A percentile compares a stretch with the other conserved stretches of the same genome.
Evolutionary conservation across 2,888 invertebrate genomes (phyloP).

Genomic region (Noctuana brunneofusca): DNA sequence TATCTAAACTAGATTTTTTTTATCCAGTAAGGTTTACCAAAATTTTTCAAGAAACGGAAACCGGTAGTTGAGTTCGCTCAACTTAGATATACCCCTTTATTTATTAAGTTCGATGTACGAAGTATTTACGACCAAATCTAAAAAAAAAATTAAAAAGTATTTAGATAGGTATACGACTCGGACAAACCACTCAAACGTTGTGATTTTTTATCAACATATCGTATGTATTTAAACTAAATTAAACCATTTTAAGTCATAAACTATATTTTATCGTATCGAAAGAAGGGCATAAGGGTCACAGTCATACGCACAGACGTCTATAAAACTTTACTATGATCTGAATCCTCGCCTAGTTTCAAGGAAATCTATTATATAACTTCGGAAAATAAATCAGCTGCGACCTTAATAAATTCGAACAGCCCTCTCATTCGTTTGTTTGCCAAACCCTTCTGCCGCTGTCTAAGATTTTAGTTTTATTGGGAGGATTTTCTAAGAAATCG

Average conservation of each 20-base stretch:
- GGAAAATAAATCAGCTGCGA: conserved; percentile 30
- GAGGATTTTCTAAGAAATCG: conserved; percentile 2
- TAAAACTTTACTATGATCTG: conserved; percentile 15
- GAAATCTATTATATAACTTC: conserved; percentile 30
- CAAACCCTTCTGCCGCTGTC: conserved; percentile 26
- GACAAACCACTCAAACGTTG: no score
- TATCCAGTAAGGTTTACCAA: no score
- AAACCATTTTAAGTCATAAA: neutral
- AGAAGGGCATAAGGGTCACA: neutral
- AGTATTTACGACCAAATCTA: no score
- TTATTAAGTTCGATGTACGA: no score
- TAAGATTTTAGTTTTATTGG: conserved; percentile 32
- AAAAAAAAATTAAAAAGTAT: no score
- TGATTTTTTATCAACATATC: no score
- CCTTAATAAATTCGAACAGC: conserved; percentile 33
- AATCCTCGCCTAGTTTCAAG: conserved; percentile 17
- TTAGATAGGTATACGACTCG: no score
- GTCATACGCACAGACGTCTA: neutral
- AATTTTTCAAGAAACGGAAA: no score
- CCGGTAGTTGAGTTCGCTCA: no score
- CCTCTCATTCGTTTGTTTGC: conserved; percentile 34
- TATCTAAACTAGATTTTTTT: no score
- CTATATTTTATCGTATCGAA: neutral
- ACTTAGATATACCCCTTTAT: no score
- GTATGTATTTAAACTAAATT: neutral